Conservation (phyloP, 2,888 invertebrate species). For the Ormyrus thymus region DNA sequence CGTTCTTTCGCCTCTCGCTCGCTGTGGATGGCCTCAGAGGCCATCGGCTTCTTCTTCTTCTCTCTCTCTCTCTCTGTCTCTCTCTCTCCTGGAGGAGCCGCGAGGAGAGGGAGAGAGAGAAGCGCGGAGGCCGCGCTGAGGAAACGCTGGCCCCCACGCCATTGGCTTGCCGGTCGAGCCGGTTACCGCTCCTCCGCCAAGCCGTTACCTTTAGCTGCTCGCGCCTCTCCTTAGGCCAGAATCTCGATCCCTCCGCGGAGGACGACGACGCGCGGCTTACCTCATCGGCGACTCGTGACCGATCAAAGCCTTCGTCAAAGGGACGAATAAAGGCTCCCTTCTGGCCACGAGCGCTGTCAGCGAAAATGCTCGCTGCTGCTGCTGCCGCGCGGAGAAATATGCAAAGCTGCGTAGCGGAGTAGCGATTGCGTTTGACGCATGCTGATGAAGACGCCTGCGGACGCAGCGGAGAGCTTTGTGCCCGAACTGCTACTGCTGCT, state of each 20-base stretch:
- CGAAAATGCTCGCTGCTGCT: conserved; percentile 7
- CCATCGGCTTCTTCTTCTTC: conserved; percentile 40
- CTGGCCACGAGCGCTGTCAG: not conserved
- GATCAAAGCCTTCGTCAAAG: conserved; percentile 25
- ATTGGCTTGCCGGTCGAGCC: conserved; percentile 71
- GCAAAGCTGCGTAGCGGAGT: too few species aligned
- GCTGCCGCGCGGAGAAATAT: too few species aligned
- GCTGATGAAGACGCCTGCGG: not conserved
- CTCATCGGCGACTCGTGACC: conserved; percentile 53
- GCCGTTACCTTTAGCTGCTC: conserved; percentile 66
- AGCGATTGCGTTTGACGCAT: conserved; percentile 3
- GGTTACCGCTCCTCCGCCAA: conserved; percentile 71
- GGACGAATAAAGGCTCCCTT: conserved; percentile 17
- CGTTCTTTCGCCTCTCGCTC: conserved; percentile 27
- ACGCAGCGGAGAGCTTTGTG: conserved; percentile 7
- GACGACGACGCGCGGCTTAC: conserved; percentile 37
- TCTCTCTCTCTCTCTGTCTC: not conserved
- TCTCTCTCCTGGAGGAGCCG: not conserved
- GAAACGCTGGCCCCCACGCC: conserved; percentile 65
- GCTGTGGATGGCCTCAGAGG: conserved; percentile 12
- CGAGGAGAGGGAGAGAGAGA: conserved; percentile 51
- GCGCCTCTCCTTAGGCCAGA: conserved; percentile 6
- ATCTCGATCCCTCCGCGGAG: not conserved
- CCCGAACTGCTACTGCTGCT: not conserved
- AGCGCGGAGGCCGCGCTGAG: conserved; percentile 49